Conservation (phyloP, 2,113 vertebrate genomes). For the Tinamus guttatus region DNA sequence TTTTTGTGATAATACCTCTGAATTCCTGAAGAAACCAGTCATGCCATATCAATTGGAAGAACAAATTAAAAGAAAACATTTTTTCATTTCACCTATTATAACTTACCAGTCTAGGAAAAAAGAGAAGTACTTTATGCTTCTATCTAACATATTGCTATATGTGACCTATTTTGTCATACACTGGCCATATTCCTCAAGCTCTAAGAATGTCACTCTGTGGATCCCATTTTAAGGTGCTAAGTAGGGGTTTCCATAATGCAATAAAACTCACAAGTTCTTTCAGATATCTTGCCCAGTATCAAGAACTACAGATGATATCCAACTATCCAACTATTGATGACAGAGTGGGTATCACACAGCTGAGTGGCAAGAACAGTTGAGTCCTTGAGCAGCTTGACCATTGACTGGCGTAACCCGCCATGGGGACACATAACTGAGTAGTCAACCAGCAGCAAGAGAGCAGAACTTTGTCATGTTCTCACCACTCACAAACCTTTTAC, state of each 20-base stretch:
- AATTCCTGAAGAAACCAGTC: neutral
- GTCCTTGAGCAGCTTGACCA: rapidly evolving
- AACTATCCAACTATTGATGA: neutral
- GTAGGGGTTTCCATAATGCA: neutral
- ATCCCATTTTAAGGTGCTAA: neutral
- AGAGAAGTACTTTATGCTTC: neutral
- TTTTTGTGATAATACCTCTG: neutral
- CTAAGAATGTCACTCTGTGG: neutral
- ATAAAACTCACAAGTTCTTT: neutral
- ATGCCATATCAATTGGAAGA: neutral
- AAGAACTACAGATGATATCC: neutral
- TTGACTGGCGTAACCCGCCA: rapidly evolving
- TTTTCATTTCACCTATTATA: neutral
- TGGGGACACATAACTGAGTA: neutral
- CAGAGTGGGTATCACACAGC: neutral
- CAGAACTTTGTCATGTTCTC: neutral
- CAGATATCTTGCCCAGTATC: neutral
- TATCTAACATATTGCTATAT: neutral
- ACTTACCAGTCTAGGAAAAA: neutral
- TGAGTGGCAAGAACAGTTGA: neutral
- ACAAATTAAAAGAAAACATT: neutral
- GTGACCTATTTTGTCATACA: neutral
- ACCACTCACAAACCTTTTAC: neutral
- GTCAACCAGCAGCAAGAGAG: neutral
- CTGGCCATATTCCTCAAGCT: neutral